Evolutionary conservation across 2,113 vertebrate species (phyloP).

Genomic region (human (Homo sapiens)): DNA sequence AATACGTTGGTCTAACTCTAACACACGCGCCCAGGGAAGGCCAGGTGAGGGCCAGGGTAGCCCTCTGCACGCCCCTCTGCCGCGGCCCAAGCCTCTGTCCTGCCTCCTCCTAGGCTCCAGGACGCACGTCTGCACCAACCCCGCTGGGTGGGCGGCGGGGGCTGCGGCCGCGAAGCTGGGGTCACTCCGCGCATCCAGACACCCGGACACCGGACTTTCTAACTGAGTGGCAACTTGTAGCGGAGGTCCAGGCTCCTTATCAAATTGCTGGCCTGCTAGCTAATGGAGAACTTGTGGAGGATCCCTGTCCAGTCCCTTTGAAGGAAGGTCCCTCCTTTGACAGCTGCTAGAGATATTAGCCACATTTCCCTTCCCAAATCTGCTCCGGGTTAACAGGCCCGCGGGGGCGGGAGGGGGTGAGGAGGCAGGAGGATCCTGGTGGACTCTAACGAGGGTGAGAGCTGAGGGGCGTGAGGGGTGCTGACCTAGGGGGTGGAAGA

Average conservation of each 20-base stretch:
- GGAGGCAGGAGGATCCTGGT: neutral
- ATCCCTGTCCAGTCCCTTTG: slow-evolving; percentile 21
- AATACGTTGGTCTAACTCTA: accelerated
- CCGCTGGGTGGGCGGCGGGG: neutral
- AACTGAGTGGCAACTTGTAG: neutral
- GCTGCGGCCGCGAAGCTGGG: accelerated
- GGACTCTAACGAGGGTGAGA: neutral
- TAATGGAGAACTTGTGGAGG: slow-evolving; percentile 54
- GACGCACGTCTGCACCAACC: accelerated
- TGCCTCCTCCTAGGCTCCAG: neutral
- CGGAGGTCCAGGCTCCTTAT: slow-evolving; percentile 8
- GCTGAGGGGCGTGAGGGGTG: neutral
- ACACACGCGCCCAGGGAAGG: neutral
- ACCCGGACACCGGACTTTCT: neutral
- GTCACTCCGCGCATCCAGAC: neutral
- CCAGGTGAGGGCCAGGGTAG: neutral
- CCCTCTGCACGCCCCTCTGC: neutral
- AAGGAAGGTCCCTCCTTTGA: slow-evolving; percentile 56
- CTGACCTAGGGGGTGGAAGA: slow-evolving; percentile 19
- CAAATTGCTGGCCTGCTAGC: slow-evolving; percentile 48
- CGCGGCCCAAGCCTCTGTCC: neutral
- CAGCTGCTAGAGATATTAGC: slow-evolving; percentile 77
- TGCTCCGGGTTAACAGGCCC: slow-evolving; percentile 73
- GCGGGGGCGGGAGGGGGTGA: neutral
- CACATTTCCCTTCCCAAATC: slow-evolving; percentile 75